These are phyloP conservation scores for Nemapogon koenigi DNA, from an alignment of 2,888 invertebrate genomes.

Conservation along the genomic window DNA sequence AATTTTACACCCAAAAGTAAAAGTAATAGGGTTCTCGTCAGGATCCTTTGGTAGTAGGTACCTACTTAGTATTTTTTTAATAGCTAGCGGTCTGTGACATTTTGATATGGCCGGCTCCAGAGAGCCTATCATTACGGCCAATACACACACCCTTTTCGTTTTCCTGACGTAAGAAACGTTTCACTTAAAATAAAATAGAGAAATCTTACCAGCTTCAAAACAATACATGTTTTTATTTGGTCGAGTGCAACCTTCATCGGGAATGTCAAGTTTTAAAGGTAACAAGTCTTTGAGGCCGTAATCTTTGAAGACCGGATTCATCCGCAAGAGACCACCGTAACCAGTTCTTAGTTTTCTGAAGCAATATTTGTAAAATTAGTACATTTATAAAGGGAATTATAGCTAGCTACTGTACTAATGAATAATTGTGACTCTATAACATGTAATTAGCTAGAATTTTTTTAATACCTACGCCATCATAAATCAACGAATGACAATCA, in stretches of 20 bases:
- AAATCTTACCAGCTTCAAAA: constrained; percentile 81
- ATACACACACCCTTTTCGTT: too few relatives aligned
- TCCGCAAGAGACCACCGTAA: constrained; percentile 80
- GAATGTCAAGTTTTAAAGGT: constrained; percentile 86
- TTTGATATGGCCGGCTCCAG: too few relatives aligned
- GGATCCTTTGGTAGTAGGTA: too few relatives aligned
- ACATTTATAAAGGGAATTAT: background rate
- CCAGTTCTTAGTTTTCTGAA: constrained; percentile 80
- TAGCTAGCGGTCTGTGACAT: background rate
- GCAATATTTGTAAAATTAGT: background rate
- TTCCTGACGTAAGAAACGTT: background rate
- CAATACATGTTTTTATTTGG: constrained; percentile 91
- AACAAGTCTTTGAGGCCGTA: constrained; percentile 87
- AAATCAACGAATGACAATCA: too few relatives aligned
- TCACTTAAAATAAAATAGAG: constrained; percentile 2
- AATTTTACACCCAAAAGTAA: too few relatives aligned
- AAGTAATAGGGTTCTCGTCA: too few relatives aligned
- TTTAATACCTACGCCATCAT: background rate
- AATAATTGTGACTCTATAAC: background rate
- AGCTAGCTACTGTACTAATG: background rate
- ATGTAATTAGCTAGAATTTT: background rate
- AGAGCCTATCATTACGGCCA: too few relatives aligned
- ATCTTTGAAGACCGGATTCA: constrained; percentile 89
- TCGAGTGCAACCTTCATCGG: constrained; percentile 91
- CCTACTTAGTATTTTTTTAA: background rate